phyloP scores from a whole-genome alignment of 2,888 invertebrate species.

The Byasa hedistus region DNA sequence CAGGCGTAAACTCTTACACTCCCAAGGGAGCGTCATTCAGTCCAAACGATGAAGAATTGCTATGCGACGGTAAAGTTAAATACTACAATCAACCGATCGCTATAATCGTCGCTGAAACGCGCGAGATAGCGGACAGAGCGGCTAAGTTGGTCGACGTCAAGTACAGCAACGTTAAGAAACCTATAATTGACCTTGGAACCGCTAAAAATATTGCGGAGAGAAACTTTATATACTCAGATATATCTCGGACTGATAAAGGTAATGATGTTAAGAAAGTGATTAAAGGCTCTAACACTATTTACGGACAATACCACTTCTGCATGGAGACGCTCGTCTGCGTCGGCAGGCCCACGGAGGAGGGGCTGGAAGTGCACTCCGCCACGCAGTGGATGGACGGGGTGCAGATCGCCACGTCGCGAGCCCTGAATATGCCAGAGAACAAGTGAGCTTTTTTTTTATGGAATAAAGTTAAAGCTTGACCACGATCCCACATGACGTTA shows the following conservation, averaged over 20 bases:
- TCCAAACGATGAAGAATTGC: conserved; percentile 63
- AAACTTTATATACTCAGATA: conserved; percentile 33
- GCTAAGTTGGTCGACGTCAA: conserved; percentile 76
- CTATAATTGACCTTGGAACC: conserved; percentile 46
- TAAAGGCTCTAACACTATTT: conserved; percentile 73
- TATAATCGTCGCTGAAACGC: conserved; percentile 79
- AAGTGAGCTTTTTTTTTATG: too few relatives aligned
- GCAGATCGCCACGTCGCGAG: conserved; percentile 77
- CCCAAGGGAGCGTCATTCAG: conserved; percentile 40
- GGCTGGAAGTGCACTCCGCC: conserved; percentile 81
- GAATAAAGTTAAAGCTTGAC: too few relatives aligned
- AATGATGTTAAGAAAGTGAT: conserved; percentile 61
- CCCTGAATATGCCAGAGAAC: conserved; percentile 78
- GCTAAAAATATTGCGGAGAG: conserved; percentile 44
- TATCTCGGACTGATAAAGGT: conserved; percentile 49
- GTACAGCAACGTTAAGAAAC: conserved; percentile 63
- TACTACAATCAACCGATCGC: conserved; percentile 56
- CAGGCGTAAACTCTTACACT: conserved; percentile 82
- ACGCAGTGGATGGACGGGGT: conserved; percentile 81
- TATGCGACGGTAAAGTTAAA: conserved; percentile 46
- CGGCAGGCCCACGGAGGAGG: conserved; percentile 84
- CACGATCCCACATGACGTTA: too few relatives aligned
- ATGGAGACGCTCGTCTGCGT: conserved; percentile 85
- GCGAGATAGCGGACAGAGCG: conserved; percentile 76
- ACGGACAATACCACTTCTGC: conserved; percentile 84